Conservation (phyloP, 2,888 invertebrate species). For the Dolichomitus sp. region DNA sequence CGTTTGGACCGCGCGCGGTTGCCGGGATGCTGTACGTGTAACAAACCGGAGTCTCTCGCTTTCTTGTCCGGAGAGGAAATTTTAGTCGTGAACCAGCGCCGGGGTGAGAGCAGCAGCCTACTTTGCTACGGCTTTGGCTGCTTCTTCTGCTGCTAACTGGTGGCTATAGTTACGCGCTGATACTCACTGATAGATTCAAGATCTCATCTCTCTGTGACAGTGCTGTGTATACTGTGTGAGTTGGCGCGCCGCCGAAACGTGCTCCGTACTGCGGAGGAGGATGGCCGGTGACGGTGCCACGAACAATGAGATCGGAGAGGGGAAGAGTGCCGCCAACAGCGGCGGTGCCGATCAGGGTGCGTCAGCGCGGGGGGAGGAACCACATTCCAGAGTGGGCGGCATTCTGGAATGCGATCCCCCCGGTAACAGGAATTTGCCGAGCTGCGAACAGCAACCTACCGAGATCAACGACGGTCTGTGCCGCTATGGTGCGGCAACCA, state of each 20-base stretch:
- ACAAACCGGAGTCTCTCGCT: constrained; percentile 4
- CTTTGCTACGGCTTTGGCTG: neutral
- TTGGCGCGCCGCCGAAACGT: constrained; percentile 27
- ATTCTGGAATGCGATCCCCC: constrained; percentile 84
- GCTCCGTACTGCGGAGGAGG: constrained; percentile 50
- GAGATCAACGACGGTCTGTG: constrained; percentile 80
- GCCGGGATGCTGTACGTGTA: constrained; percentile 59
- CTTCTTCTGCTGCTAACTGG: constrained; percentile 46
- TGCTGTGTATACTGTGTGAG: constrained; percentile 24
- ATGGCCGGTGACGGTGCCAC: constrained; percentile 81
- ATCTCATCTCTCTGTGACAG: neutral
- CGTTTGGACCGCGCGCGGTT: constrained; percentile 47
- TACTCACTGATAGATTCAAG: no score
- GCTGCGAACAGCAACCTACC: constrained; percentile 71
- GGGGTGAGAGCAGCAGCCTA: constrained; percentile 15
- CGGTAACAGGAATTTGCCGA: constrained; percentile 82
- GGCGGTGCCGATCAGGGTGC: constrained; percentile 71
- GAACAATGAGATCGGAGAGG: constrained; percentile 80
- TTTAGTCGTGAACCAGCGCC: constrained; percentile 10
- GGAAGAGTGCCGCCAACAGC: constrained; percentile 67
- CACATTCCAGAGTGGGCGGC: constrained; percentile 86
- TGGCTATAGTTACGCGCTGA: neutral
- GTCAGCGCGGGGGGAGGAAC: constrained; percentile 80
- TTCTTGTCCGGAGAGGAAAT: constrained; percentile 23
- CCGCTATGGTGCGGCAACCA: constrained; percentile 82